phyloP scores from a whole-genome alignment of 2,888 invertebrate species.

The Petrolisthes cinctipes region DNA sequence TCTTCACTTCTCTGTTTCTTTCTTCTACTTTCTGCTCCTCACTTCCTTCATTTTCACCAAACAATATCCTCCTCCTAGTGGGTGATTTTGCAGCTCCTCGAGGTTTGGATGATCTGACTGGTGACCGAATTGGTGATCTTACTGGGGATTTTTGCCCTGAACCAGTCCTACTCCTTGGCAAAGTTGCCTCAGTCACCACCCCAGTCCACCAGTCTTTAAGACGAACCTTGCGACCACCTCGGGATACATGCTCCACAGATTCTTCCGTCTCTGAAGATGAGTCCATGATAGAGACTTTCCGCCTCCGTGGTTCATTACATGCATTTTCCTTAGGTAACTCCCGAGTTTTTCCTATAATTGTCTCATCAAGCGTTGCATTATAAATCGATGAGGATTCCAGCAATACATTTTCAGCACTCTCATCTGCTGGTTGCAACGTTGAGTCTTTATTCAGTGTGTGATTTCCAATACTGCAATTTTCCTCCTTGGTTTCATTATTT shows the following conservation, averaged over 20 bases:
- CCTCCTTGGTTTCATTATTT: no score
- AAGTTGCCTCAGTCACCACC: slow-evolving; percentile 40
- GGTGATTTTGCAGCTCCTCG: neutral
- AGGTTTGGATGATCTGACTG: neutral
- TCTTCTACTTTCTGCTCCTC: no score
- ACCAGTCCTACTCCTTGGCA: slow-evolving; percentile 11
- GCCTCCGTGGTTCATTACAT: neutral
- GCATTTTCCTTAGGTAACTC: neutral
- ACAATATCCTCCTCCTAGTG: neutral
- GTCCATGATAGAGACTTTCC: neutral
- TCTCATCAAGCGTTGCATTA: neutral
- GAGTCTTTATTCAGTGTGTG: neutral
- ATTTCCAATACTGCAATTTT: neutral
- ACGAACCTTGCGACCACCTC: slow-evolving; percentile 48
- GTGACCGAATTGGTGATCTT: slow-evolving; percentile 4
- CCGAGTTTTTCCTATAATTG: neutral
- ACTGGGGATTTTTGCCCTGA: neutral
- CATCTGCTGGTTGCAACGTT: neutral
- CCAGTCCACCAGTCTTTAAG: slow-evolving; percentile 54
- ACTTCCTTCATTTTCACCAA: no score
- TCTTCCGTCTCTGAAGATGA: neutral
- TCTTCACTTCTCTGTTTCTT: no score
- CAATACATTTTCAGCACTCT: neutral
- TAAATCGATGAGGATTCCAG: neutral
- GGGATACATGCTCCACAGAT: slow-evolving; percentile 45